Evolutionary conservation across 1,140 invertebrate genomes (phyloP).

Genomic region (Metopolophium dirhodum): DNA sequence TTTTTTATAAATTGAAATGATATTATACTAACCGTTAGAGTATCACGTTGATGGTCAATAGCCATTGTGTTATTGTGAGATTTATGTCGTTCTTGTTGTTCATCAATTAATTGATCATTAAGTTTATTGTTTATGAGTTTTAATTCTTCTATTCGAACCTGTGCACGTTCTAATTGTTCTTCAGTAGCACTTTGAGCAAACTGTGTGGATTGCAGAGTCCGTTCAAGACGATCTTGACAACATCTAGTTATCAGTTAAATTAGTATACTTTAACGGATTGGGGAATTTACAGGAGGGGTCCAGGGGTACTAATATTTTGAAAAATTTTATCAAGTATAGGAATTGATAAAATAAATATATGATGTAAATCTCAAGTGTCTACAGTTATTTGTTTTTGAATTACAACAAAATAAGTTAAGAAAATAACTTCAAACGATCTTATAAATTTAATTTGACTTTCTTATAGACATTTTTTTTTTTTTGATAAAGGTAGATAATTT

Average conservation of each 20-base stretch:
- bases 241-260: constrained; percentile 5
- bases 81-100: constrained; percentile 49
- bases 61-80: constrained; percentile 22
- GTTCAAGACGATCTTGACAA: constrained; percentile 38
- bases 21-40: constrained; percentile 21
- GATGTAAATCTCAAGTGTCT: too few relatives aligned
- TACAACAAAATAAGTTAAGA: too few relatives aligned
- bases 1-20: background rate
- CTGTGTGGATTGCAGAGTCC: constrained; percentile 44
- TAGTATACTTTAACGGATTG: background rate
- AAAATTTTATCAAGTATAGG: too few relatives aligned
- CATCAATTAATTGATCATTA: constrained; percentile 36
- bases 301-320: too few relatives aligned
- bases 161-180: constrained; percentile 54
- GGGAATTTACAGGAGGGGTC: too few relatives aligned
- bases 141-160: constrained; percentile 46
- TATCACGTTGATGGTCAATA: constrained; percentile 43
- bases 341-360: too few relatives aligned
- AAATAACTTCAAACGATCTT: too few relatives aligned
- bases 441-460: too few relatives aligned
- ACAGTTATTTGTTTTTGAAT: too few relatives aligned
- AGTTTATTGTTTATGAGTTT: constrained; percentile 47
- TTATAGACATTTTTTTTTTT: too few relatives aligned
- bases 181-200: constrained; percentile 50
- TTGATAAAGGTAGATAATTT: too few relatives aligned